phyloP scores from a whole-genome alignment of 2,888 invertebrate genomes.

The Hypolimnas misippus region DNA sequence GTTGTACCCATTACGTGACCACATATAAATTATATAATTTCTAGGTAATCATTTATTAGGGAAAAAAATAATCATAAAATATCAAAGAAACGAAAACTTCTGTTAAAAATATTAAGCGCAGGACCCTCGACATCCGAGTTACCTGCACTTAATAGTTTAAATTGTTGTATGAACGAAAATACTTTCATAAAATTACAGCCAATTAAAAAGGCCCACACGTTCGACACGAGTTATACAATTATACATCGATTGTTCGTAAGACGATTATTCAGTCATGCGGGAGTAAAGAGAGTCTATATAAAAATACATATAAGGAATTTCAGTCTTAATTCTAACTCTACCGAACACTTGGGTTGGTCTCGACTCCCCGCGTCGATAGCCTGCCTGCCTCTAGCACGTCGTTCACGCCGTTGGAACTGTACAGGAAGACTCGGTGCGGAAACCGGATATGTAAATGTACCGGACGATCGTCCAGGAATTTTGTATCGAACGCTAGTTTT shows the following conservation, averaged over 20 bases:
- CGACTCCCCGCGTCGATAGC: background rate
- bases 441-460: background rate
- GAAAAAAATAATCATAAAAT: too few species aligned
- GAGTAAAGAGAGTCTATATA: conserved; percentile 17
- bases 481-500: background rate
- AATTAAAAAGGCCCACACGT: background rate
- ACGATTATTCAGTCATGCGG: background rate
- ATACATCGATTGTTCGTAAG: background rate
- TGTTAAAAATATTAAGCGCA: too few species aligned
- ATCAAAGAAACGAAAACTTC: too few species aligned
- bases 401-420: background rate
- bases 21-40: background rate
- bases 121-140: too few species aligned
- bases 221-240: background rate
- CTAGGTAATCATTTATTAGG: background rate
- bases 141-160: background rate
- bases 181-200: too few species aligned
- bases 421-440: conserved; percentile 5
- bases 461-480: background rate
- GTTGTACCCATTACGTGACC: background rate
- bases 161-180: too few species aligned
- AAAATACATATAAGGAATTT: conserved; percentile 22
- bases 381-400: background rate
- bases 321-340: conserved; percentile 13
- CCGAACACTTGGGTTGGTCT: background rate